Evolutionary conservation across 2,888 invertebrate genomes (phyloP), one percentile per base, ranked within the genome.

Genomic region (Pristionchus maxplancki): DNA sequence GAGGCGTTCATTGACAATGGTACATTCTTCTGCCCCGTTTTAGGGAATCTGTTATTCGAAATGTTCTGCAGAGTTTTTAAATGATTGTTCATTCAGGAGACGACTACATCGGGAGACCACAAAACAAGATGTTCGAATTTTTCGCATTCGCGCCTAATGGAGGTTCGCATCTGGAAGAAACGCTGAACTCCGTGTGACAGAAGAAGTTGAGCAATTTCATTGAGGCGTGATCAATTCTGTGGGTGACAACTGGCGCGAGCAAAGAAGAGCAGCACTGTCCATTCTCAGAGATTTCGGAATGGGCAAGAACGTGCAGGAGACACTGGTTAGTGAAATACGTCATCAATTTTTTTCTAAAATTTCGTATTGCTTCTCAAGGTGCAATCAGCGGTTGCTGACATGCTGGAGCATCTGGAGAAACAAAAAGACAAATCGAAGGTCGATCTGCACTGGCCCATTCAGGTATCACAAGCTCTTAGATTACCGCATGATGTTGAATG

Each of bases 251-350:
- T 78, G 78, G 78, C 40, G 78, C 0, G 78, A 78, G 78, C 78
- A 78, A 48, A 40, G 78, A 20, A 8, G 78, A 17, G 44, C 78
- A 40, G 78, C 78, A n/a, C 44, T 78, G 1, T 78, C 78, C 1
- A 78, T 78, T 28, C 40, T 78, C 28, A 24, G 78, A 28, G 78
- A 78, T 28, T 78, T 78, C 28, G 78, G 78, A 48, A 78, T 78
- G 78, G 78, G 78, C 11, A 78, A 78, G 44, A 78, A 78, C 15
- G 78, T 78, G 20, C 78, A 78, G 28, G 78, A 78, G 78, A 78
- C 78, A 44, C 78, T 78, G 4, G 78, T 78, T 11, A 44, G 78
- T 34, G 9, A 58, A 24, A 20, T 20, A 9, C 24, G n/a, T n/a
- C n/a, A 44, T 44, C 44, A 44, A 9, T 44, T 44, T 11, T 6